These are phyloP conservation scores for Tauraco erythrolophus DNA, from an alignment of 2,113 vertebrate species.

Conservation along the genomic window DNA sequence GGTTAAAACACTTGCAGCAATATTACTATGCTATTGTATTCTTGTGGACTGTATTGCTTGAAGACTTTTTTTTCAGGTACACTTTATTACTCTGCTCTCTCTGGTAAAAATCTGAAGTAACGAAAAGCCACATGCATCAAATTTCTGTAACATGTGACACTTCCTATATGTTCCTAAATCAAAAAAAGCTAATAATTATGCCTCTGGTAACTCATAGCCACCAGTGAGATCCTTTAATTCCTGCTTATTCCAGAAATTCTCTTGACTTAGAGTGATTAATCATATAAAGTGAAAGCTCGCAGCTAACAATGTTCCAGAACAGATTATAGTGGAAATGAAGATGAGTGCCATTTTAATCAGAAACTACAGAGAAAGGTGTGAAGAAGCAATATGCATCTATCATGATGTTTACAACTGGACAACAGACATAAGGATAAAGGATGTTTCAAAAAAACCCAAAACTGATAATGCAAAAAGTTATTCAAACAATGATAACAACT, in stretches of 20 bases:
- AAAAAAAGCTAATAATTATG: background rate
- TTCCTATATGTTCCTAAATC: background rate
- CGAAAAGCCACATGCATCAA: background rate
- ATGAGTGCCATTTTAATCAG: background rate
- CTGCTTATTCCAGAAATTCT: background rate
- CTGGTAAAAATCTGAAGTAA: background rate
- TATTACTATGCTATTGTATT: background rate
- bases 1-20: background rate
- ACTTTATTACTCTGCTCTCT: background rate
- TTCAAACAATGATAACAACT: background rate
- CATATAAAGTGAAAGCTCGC: background rate
- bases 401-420: background rate
- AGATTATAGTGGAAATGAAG: background rate
- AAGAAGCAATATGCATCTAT: background rate
- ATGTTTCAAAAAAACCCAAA: background rate
- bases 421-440: background rate
- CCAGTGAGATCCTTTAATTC: background rate
- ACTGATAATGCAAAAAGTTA: background rate
- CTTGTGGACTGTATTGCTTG: background rate
- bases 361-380: background rate
- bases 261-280: background rate
- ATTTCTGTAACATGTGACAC: background rate
- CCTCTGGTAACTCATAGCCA: background rate
- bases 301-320: fast-evolving
- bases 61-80: background rate